Percentiles rank a stretch among this genome's conserved stretches.
These are phyloP conservation scores for Pharmacophagus antenor DNA, from an alignment of 2,888 invertebrate species.

Conservation along the genomic window DNA sequence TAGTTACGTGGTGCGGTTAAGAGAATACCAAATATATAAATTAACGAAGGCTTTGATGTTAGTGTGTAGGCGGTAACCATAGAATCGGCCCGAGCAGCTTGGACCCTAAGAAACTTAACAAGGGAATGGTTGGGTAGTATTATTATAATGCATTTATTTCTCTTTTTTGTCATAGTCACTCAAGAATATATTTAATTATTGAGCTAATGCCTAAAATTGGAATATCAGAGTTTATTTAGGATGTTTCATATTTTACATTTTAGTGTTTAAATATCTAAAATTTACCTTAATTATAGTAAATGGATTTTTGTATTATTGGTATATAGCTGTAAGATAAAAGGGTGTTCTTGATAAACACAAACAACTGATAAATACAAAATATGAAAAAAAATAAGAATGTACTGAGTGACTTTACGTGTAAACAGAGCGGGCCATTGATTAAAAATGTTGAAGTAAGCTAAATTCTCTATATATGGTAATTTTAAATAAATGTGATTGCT, in stretches of 20 bases:
- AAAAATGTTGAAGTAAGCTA: conserved; percentile 79
- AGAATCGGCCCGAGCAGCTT: conserved; percentile 71
- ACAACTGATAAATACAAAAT: conserved; percentile 78
- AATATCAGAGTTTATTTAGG: conserved; percentile 82
- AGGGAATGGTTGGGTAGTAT: conserved; percentile 75
- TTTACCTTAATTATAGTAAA: conserved; percentile 81
- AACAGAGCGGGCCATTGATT: conserved; percentile 79
- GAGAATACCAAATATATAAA: conserved; percentile 78
- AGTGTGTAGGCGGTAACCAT: conserved; percentile 56
- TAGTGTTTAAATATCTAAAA: conserved; percentile 81
- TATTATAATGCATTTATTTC: conserved; percentile 80
- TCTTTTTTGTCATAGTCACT: conserved; percentile 75
- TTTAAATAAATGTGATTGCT: conserved; percentile 77
- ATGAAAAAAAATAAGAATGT: conserved; percentile 59
- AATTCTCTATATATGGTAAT: conserved; percentile 79
- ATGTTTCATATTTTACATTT: conserved; percentile 81
- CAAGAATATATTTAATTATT: conserved; percentile 78
- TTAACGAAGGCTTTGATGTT: conserved; percentile 73
- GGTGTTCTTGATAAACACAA: conserved; percentile 78
- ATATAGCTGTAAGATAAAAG: conserved; percentile 78
- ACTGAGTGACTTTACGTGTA: conserved; percentile 81
- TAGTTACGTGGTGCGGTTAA: conserved; percentile 77
- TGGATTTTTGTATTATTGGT: conserved; percentile 81
- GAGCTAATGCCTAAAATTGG: conserved; percentile 81
- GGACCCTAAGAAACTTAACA: conserved; percentile 63